Conservation (phyloP, 2,888 invertebrate genomes). For the Pelosia muscerda region DNA sequence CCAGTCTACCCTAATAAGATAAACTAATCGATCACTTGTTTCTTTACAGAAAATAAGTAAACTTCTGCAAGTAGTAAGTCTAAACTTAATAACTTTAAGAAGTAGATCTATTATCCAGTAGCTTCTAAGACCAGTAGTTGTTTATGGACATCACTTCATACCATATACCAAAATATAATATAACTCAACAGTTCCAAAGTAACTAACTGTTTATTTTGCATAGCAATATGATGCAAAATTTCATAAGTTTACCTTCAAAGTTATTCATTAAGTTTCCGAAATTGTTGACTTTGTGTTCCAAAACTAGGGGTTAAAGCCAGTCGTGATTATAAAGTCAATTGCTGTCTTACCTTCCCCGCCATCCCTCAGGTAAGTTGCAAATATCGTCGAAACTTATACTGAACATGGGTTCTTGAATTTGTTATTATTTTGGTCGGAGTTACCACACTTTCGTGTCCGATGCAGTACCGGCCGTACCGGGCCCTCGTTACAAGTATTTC, state of each 20-base stretch:
- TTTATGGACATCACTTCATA: background rate
- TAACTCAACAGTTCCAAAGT: background rate
- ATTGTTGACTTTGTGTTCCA: constrained; percentile 30
- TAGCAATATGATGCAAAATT: constrained; percentile 14
- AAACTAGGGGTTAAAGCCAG: constrained; percentile 14
- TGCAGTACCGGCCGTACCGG: too few relatives aligned
- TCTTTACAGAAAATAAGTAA: too few relatives aligned
- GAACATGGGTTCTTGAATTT: background rate
- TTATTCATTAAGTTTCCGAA: constrained; percentile 30
- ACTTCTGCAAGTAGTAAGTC: too few relatives aligned
- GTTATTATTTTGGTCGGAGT: background rate
- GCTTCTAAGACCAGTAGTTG: too few relatives aligned
- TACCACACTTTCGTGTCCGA: background rate
- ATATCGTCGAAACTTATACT: background rate
- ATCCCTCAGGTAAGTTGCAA: constrained; percentile 5
- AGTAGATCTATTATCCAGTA: too few relatives aligned
- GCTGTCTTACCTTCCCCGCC: constrained; percentile 21
- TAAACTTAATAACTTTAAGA: too few relatives aligned
- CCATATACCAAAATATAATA: background rate
- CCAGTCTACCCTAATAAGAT: too few relatives aligned
- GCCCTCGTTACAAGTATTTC: too few relatives aligned
- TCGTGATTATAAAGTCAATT: constrained; percentile 26
- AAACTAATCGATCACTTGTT: too few relatives aligned
- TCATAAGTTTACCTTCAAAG: constrained; percentile 21
- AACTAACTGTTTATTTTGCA: constrained; percentile 9